phyloP scores from a whole-genome alignment of 2,113 vertebrate species.

The Platichthys stellatus region DNA sequence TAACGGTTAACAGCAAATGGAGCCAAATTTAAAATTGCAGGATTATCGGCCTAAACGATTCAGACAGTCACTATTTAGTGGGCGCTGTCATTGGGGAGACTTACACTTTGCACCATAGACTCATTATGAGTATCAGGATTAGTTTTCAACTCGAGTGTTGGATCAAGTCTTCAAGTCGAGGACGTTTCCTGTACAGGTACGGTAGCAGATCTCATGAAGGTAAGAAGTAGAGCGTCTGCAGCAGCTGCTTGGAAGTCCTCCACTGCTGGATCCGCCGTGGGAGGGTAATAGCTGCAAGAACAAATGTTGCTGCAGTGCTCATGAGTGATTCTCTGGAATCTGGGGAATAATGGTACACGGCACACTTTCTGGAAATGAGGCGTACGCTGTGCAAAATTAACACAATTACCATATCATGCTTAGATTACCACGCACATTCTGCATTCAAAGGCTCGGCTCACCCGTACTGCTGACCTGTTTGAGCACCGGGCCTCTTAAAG shows the following conservation, averaged over 20 bases:
- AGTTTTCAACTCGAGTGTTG: neutral
- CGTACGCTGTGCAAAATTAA: conserved; percentile 47
- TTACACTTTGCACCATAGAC: conserved; percentile 21
- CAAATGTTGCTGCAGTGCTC: conserved; percentile 50
- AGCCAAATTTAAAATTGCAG: conserved; percentile 11
- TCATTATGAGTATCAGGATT: conserved; percentile 44
- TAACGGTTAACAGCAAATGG: neutral
- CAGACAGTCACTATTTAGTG: conserved; percentile 11
- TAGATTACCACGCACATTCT: conserved; percentile 47
- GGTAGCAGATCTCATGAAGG: conserved; percentile 17
- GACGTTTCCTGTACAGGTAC: neutral
- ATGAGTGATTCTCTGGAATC: conserved; percentile 41
- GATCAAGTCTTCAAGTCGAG: conserved; percentile 1
- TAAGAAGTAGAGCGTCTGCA: conserved; percentile 41
- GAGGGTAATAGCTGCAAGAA: conserved; percentile 48
- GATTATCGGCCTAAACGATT: neutral
- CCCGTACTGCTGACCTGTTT: conserved; percentile 48
- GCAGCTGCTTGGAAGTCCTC: conserved; percentile 53
- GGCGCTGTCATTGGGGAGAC: neutral
- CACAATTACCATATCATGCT: conserved; percentile 48
- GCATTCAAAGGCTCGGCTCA: conserved; percentile 36
- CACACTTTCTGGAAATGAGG: conserved; percentile 35
- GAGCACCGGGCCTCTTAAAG: conserved; percentile 54
- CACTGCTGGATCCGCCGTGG: conserved; percentile 35
- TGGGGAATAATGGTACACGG: conserved; percentile 31